These are phyloP conservation scores for Osmoderma eremita DNA, from an alignment of 2,888 invertebrate genomes.

Conservation along the genomic window DNA sequence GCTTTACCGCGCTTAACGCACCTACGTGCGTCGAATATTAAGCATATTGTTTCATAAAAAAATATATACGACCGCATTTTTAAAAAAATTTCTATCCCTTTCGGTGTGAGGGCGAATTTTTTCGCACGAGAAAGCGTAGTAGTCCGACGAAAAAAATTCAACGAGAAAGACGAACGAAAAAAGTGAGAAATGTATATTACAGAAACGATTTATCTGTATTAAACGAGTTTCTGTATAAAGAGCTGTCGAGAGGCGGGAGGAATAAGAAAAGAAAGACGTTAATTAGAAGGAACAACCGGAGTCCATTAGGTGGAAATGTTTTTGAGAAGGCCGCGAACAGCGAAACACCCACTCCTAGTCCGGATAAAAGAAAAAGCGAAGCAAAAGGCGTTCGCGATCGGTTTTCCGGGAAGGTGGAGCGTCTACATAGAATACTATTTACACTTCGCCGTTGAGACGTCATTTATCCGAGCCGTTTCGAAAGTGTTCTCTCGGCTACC, in stretches of 20 bases:
- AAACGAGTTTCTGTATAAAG: constrained; percentile 30
- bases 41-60: constrained; percentile 37
- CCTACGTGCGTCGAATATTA: constrained; percentile 36
- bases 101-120: constrained; percentile 2
- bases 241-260: constrained; percentile 5
- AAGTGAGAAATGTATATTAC: neutral
- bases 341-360: constrained; percentile 23
- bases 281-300: constrained; percentile 35
- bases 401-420: constrained; percentile 34
- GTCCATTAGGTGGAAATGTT: constrained; percentile 33
- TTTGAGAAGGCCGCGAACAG: constrained; percentile 26
- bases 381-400: constrained; percentile 40
- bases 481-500: constrained; percentile 39
- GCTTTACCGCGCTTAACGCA: constrained; percentile 35
- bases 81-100: constrained; percentile 24
- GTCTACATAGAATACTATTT: constrained; percentile 37
- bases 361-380: constrained; percentile 39
- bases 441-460: constrained; percentile 34
- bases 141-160: neutral
- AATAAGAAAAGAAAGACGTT: constrained; percentile 30
- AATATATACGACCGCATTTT: constrained; percentile 35
- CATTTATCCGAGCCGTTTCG: constrained; percentile 41
- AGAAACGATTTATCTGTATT: constrained; percentile 25
- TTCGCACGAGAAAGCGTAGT: neutral
- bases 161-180: constrained; percentile 2